Percentiles rank a stretch among this genome's conserved stretches.
Evolutionary conservation across 1,140 invertebrate genomes (phyloP).

Genomic region (Drosophila cardini): DNA sequence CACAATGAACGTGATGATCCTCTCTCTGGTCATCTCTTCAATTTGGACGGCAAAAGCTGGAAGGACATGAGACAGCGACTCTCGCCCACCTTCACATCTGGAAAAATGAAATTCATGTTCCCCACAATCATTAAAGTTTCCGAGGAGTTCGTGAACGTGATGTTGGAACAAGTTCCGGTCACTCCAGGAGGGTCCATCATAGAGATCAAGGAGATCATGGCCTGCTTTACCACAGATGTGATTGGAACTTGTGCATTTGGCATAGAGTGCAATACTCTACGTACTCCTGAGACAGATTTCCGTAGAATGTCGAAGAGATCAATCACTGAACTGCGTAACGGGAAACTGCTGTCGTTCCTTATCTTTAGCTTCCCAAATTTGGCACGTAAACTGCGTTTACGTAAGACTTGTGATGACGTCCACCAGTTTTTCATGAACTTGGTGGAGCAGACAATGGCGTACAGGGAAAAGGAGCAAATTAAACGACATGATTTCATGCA

Average conservation of each 20-base stretch:
- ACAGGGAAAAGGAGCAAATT: constrained; percentile 50
- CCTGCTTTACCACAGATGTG: constrained; percentile 73
- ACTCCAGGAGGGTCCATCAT: constrained; percentile 12
- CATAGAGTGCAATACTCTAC: constrained; percentile 86
- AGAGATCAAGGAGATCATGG: constrained; percentile 65
- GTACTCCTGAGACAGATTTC: constrained; percentile 86
- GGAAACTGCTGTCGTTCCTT: constrained; percentile 16
- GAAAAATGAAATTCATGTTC: constrained; percentile 86
- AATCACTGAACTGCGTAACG: constrained; percentile 27
- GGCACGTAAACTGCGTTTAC: constrained; percentile 40
- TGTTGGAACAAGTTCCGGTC: constrained; percentile 20
- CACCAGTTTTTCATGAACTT: constrained; percentile 84
- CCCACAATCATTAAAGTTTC: constrained; percentile 66
- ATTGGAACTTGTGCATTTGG: constrained; percentile 88
- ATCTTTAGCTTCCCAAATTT: constrained; percentile 51
- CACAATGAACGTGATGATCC: constrained; percentile 85
- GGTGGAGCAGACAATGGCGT: constrained; percentile 60
- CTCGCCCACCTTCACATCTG: constrained; percentile 86
- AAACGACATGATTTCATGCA: constrained; percentile 84
- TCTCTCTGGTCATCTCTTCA: constrained; percentile 84
- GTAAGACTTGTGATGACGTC: constrained; percentile 78
- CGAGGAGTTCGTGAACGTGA: constrained; percentile 40
- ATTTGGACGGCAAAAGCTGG: constrained; percentile 86
- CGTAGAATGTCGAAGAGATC: constrained; percentile 42
- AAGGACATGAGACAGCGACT: constrained; percentile 85